Evolutionary conservation across 2,888 invertebrate species (phyloP).

Genomic region (Neelides folsomi): DNA sequence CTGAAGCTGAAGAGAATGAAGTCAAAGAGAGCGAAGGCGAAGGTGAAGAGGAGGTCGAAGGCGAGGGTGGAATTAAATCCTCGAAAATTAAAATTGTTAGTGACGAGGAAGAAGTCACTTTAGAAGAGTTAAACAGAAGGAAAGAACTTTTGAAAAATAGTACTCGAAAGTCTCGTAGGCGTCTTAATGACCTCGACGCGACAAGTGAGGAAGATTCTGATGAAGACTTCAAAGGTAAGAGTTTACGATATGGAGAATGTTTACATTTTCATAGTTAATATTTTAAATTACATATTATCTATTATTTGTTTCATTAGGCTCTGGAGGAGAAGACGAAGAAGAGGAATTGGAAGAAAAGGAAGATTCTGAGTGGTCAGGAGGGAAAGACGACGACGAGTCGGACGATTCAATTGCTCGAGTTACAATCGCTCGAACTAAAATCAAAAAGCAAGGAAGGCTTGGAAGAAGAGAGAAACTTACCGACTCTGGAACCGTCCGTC

Average conservation of each 20-base stretch:
- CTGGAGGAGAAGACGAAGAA: conserved; percentile 46
- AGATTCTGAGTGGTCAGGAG: conserved; percentile 32
- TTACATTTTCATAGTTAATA: no score
- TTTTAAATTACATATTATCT: no score
- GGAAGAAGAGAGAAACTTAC: conserved; percentile 28
- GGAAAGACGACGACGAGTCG: conserved; percentile 24
- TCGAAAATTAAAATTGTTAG: neutral
- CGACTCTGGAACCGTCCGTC: conserved; percentile 24
- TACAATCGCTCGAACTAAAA: conserved; percentile 7
- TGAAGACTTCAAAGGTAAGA: conserved; percentile 79
- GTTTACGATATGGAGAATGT: no score
- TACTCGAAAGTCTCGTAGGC: conserved; percentile 53
- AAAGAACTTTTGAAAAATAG: neutral
- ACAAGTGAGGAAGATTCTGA: conserved; percentile 62
- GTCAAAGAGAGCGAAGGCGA: conserved; percentile 21
- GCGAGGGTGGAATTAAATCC: conserved; percentile 33
- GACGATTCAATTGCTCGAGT: conserved; percentile 25
- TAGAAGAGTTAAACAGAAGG: neutral
- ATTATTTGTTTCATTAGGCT: conserved; percentile 30
- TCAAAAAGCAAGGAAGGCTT: conserved; percentile 17
- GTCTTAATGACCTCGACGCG: conserved; percentile 66
- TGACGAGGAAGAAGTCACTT: neutral
- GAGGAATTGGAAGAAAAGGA: conserved; percentile 43
- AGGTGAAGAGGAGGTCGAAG: conserved; percentile 30
- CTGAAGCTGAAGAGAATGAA: conserved; percentile 39